Evolutionary conservation across 2,797 vertebrate species (phyloP).

Genomic region (Melanotaenia trifasciata): DNA sequence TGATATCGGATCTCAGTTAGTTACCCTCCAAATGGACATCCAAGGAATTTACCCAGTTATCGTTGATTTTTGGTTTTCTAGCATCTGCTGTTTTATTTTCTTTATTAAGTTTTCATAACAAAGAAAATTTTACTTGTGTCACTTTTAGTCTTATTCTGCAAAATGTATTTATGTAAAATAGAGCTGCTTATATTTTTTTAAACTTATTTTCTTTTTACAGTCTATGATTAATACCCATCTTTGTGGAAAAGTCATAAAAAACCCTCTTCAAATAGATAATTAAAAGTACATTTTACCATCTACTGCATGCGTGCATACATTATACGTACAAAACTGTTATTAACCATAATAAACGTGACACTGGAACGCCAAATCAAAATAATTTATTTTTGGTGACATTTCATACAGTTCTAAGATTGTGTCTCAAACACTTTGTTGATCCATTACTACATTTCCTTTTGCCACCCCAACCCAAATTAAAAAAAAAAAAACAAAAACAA

Average conservation of each 20-base stretch:
- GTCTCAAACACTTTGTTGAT: conserved; percentile 86
- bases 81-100: not conserved
- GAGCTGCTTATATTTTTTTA: too few relatives aligned
- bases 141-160: not conserved
- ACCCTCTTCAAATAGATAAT: not conserved
- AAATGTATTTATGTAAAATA: not conserved
- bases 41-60: not conserved
- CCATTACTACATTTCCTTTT: conserved; percentile 80
- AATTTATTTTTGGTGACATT: conserved; percentile 89
- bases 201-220: too few relatives aligned
- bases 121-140: too few relatives aligned
- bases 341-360: conserved; percentile 46
- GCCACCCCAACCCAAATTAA: conserved; percentile 77
- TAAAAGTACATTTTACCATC: not conserved
- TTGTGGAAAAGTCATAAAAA: not conserved
- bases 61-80: not conserved
- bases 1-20: not conserved
- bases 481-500: conserved; percentile 78
- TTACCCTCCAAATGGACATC: not conserved
- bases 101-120: too few relatives aligned
- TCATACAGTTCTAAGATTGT: conserved; percentile 87
- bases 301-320: not conserved
- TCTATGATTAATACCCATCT: not conserved
- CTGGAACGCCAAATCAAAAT: conserved; percentile 86
- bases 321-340: not conserved